Evolutionary conservation across 2,113 vertebrate species (phyloP).

Genomic region (Bubalus kerabau): DNA sequence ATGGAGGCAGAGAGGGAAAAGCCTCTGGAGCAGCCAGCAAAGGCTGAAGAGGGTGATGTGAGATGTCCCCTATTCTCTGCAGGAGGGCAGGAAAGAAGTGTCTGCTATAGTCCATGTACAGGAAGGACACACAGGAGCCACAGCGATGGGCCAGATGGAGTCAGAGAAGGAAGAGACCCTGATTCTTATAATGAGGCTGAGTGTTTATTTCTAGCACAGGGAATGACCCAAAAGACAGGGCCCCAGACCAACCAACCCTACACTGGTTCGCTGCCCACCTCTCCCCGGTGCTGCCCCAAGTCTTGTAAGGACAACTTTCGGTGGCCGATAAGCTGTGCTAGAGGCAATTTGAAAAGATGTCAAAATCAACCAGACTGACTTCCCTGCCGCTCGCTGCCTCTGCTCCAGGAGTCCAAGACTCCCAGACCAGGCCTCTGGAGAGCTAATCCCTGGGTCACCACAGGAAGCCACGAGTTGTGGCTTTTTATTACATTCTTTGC

Average conservation of each 20-base stretch:
- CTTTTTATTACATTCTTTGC: constrained; percentile 52
- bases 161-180: neutral
- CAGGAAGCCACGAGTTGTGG: neutral
- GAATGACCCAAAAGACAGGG: neutral
- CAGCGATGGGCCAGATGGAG: neutral
- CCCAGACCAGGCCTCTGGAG: neutral
- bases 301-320: neutral
- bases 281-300: neutral
- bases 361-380: neutral
- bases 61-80: neutral
- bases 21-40: neutral
- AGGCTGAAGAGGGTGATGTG: neutral
- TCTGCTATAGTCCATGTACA: fast-evolving
- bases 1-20: neutral
- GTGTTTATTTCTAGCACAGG: neutral
- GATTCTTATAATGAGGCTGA: neutral
- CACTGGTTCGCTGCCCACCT: neutral
- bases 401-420: neutral
- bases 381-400: neutral
- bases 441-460: neutral
- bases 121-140: neutral
- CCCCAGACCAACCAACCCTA: neutral
- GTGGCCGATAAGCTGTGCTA: neutral
- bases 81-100: neutral
- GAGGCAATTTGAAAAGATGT: neutral